A percentile compares a stretch with the other conserved stretches of the same genome.
These are phyloP conservation scores for Malurus melanocephalus DNA, from an alignment of 2,113 vertebrate species.

Conservation along the genomic window DNA sequence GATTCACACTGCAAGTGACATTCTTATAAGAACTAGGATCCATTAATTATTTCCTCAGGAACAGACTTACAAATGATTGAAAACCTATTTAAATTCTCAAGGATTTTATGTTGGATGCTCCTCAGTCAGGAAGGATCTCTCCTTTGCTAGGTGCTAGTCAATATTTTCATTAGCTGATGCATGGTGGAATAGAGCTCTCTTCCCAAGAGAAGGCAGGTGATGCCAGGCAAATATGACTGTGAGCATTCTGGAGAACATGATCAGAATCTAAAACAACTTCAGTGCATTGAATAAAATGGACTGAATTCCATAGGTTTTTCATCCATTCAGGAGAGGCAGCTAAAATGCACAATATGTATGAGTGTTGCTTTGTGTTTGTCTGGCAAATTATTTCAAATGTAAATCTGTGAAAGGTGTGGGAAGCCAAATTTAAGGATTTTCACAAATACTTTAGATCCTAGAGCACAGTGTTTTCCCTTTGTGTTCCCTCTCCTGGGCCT, in stretches of 20 bases:
- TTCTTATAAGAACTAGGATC: neutral
- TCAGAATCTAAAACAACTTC: neutral
- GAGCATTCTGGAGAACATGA: neutral
- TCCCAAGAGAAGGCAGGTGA: neutral
- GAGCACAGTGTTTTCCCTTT: neutral
- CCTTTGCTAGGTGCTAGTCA: neutral
- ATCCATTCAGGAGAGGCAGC: neutral
- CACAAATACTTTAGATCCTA: neutral
- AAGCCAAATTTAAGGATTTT: neutral
- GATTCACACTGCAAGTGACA: fast-evolving
- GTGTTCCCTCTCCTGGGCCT: neutral
- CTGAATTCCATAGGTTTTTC: neutral
- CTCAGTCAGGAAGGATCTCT: neutral
- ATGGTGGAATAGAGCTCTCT: neutral
- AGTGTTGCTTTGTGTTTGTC: neutral
- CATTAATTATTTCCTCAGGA: neutral
- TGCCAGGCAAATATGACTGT: fast-evolving
- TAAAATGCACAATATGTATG: neutral
- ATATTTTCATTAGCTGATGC: neutral
- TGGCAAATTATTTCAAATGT: neutral
- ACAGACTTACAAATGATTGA: neutral
- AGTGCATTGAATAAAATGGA: neutral
- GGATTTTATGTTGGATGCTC: neutral
- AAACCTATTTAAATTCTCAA: neutral
- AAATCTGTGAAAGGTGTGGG: neutral